A percentile compares a stretch with the other conserved stretches of the same genome.
Evolutionary conservation across 2,797 vertebrate genomes (phyloP).

Genomic region (Lepilemur septentrionalis): DNA sequence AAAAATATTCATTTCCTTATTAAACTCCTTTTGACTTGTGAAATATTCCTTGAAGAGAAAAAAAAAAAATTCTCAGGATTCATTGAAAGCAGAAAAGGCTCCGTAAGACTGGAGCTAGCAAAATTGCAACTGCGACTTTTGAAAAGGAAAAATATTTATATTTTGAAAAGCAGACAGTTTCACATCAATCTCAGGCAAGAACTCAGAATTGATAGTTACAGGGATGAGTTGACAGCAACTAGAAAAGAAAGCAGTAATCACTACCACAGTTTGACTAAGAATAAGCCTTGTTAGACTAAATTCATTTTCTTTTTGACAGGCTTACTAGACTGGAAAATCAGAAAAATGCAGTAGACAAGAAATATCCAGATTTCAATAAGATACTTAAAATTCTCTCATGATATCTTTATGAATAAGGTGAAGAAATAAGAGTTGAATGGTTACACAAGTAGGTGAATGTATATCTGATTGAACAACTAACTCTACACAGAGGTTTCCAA

Average conservation of each 20-base stretch:
- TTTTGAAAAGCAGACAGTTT: neutral
- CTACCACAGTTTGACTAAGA: neutral
- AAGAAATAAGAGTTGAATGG: conserved; percentile 19
- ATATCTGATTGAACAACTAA: conserved; percentile 19
- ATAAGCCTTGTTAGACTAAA: neutral
- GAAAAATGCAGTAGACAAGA: conserved; percentile 31
- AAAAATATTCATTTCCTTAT: neutral
- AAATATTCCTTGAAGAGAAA: neutral
- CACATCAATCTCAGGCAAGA: neutral
- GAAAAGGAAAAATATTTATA: neutral
- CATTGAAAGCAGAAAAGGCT: neutral
- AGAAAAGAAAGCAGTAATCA: neutral
- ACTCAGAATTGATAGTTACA: neutral
- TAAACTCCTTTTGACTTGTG: neutral
- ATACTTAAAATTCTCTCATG: neutral
- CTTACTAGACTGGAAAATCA: conserved; percentile 43
- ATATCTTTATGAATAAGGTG: neutral
- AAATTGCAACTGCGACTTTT: neutral
- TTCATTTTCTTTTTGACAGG: neutral
- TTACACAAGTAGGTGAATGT: conserved; percentile 26
- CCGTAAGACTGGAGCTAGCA: neutral
- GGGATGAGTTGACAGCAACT: neutral
- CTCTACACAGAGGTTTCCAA: conserved; percentile 27
- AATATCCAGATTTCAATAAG: conserved; percentile 41
- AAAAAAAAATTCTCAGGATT: neutral